Conservation (phyloP, 2,888 invertebrate genomes). For the Chromoteleia sp. region DNA sequence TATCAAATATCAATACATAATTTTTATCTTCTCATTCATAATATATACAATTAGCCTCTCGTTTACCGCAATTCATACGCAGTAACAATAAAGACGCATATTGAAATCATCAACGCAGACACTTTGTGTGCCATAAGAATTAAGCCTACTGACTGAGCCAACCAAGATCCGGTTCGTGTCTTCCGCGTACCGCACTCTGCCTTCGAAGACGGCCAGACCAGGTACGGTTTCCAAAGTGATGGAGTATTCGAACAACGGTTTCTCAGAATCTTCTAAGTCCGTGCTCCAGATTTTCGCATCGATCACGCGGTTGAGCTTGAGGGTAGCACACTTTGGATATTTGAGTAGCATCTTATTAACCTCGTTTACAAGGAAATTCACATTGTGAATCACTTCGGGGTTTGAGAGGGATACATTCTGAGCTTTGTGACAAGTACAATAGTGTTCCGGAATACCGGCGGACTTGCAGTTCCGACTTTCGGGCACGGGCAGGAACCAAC, state of each 20-base stretch:
- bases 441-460: constrained; percentile 93
- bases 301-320: constrained; percentile 87
- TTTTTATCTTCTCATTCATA: too few species aligned
- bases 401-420: constrained; percentile 86
- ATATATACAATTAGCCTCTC: too few species aligned
- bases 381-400: constrained; percentile 86
- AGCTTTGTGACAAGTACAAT: constrained; percentile 94
- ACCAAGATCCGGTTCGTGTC: constrained; percentile 85
- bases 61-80: constrained; percentile 77
- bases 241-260: constrained; percentile 87
- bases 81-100: constrained; percentile 92
- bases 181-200: constrained; percentile 87
- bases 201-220: constrained; percentile 91
- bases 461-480: constrained; percentile 90
- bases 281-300: constrained; percentile 87
- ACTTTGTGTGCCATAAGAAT: constrained; percentile 93
- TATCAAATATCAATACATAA: too few species aligned
- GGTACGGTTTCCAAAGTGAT: constrained; percentile 88
- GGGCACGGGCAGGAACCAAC: constrained; percentile 91
- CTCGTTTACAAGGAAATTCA: constrained; percentile 87
- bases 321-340: constrained; percentile 88
- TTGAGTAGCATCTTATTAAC: constrained; percentile 88
- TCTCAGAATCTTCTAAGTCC: not conserved
- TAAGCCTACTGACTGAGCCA: constrained; percentile 91
- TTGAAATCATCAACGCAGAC: constrained; percentile 90